Evolutionary conservation across 2,888 invertebrate genomes (phyloP).

Genomic region (Synergus umbraculus): DNA sequence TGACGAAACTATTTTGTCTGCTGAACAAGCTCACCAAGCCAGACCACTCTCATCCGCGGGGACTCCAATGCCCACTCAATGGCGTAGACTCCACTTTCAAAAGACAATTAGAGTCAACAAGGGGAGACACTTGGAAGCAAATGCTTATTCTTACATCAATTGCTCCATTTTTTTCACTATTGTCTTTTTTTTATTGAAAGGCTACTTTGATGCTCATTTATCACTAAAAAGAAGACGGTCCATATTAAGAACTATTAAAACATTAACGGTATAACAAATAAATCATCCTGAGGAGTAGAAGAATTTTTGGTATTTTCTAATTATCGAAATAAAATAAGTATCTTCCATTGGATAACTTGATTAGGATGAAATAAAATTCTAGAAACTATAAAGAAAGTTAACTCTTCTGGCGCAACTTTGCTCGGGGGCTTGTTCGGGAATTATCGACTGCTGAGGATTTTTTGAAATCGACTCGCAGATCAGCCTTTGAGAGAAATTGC

Average conservation of each 20-base stretch:
- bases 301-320: too few relatives aligned
- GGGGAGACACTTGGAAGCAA: neutral
- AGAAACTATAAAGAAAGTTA: slow-evolving; percentile 16
- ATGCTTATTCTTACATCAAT: neutral
- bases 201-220: neutral
- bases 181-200: neutral
- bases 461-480: neutral
- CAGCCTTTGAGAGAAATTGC: slow-evolving; percentile 1
- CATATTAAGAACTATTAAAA: neutral
- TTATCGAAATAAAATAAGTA: too few relatives aligned
- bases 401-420: neutral
- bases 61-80: neutral
- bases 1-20: slow-evolving; percentile 35
- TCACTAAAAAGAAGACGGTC: neutral
- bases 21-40: slow-evolving; percentile 17
- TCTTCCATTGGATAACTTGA: neutral
- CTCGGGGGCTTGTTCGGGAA: neutral
- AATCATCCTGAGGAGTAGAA: neutral
- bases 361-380: neutral
- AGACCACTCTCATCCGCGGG: neutral
- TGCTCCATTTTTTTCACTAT: neutral
- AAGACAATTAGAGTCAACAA: neutral
- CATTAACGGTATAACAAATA: neutral
- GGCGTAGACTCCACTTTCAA: slow-evolving; percentile 1
- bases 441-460: neutral